Evolutionary conservation across 2,113 vertebrate species (phyloP), one percentile per base, ranked within the genome.

Genomic region (Morone chrysops): DNA sequence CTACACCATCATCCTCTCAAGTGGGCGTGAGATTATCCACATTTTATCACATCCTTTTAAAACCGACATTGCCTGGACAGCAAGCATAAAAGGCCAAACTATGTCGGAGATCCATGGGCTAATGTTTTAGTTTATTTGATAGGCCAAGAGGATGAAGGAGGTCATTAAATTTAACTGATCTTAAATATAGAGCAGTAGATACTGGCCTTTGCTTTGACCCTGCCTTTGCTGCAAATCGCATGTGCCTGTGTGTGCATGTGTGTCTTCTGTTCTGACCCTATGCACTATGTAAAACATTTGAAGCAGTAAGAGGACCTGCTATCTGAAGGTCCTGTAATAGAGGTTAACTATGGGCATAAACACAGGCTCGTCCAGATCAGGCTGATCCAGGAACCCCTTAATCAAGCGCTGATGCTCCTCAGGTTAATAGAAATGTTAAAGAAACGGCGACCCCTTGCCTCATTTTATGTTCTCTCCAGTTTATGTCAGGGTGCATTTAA

Each of bases 121-220:
- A 86, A 90, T 87, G 84, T 84, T 81, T 51, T 88, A 82, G 85
- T 91, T 90, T 92, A 90, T 91, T 85, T 90, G 80, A 91, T 85
- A 80, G 87, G 69, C 80, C 71, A 80, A 69, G 66, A 79, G 79
- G 83, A 89, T 86, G 59, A 89, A 86, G 80, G 89, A 87, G 86
- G 90, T 91, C 84, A 84, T 93, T 90, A 91, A 91, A 68, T 94
- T 93, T 92, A 94, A 94, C 80, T 85, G 86, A 87, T 92, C 87
- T 92, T 89, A 83, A 91, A 92, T 85, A 85, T 74, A 84, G 48
- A 2, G 66, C 80, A 75, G 81, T 78, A 83, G 72, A 85, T 74
- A 50, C 81, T 78, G 80, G 70, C 83, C 78, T 90, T 63, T 83
- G 79, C 82, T 69, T 54, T 77, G 83, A 90, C 87, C 85, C 86